Base-by-base conservation (phyloP, 2,113 vertebrate genomes). In the Dipodomys stephensi region DNA sequence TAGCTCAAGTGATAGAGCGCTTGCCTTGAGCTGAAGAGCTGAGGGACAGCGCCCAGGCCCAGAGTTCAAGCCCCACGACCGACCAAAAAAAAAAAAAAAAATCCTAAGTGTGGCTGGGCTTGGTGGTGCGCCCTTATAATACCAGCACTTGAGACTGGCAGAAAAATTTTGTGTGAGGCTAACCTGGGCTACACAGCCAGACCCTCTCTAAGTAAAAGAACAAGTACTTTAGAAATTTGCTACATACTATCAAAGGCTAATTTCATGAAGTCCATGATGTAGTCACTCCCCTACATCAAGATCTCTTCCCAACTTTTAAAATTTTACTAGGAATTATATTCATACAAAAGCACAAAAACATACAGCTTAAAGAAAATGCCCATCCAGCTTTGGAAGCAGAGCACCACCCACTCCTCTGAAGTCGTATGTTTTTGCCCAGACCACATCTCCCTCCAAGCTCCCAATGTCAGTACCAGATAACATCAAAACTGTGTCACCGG, bases 241-340 rank as follows among this genome's bases (percentile, higher is more conserved):
- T 49, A 80, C 27, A 65, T n/a, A 69, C 0, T 28, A 73, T 0
- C 68, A 8, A 78, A 15, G 49, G 35, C 77, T 74, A 74, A n/a
- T 69, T 88, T 88, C 68, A 88, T 27, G 7, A 71, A 86, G 76
- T 53, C 74, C 6, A 88, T 9, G 25, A 30, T 77, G 46, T 81
- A 94, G 82, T 89, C 23, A 96, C 95, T 96, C 83, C 90, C 92
- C 49, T 96, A 94, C 73, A 94, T 79, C 91, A 92, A 96, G 85
- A 88, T 62, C 88, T 90, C 91, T 94, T 94, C 94, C 93, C 93
- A 93, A 89, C 91, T 91, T 92, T 88, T 32, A 84, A 71, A 28
- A 83, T 91, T 96, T 96, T 97, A 97, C 96, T 97, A 92, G 88
- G 89, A 96, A 95, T 88, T 44, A 87, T 20, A 88, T 85, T 95